Evolutionary conservation across 2,888 invertebrate genomes (phyloP).

Genomic region (Acanthosepion pharaonis): DNA sequence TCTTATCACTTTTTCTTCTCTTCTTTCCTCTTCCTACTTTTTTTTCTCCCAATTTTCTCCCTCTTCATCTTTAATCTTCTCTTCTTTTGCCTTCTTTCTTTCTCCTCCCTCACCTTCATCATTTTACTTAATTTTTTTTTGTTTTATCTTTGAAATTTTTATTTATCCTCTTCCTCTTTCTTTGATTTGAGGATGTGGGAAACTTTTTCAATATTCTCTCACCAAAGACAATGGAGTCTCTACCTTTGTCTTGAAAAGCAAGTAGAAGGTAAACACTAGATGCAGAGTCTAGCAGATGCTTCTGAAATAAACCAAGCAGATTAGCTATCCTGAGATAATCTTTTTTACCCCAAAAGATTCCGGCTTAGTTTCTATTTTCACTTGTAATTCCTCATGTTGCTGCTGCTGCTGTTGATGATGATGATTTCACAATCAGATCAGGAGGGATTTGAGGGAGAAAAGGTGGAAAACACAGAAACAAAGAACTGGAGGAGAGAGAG

Average conservation of each 20-base stretch:
- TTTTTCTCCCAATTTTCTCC: background rate
- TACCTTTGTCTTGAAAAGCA: background rate
- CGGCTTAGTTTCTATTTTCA: background rate
- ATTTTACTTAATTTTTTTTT: too few relatives aligned
- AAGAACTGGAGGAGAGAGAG: background rate
- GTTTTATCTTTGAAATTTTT: background rate
- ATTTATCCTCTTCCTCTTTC: background rate
- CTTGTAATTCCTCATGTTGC: background rate
- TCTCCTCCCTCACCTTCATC: background rate
- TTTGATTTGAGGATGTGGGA: background rate
- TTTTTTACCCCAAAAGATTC: background rate
- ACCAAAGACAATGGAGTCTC: background rate
- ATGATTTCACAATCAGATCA: background rate
- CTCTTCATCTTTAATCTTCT: background rate
- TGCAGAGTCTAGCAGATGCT: background rate
- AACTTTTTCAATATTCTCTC: background rate
- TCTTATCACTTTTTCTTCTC: background rate
- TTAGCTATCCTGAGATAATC: background rate
- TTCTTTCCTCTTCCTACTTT: background rate
- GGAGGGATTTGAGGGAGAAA: background rate
- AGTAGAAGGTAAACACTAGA: background rate
- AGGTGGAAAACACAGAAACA: background rate
- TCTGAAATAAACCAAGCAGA: background rate
- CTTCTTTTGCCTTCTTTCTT: background rate
- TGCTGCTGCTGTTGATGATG: background rate